Evolutionary conservation across 2,113 vertebrate species (phyloP).

Genomic region (Aegithalos caudatus): DNA sequence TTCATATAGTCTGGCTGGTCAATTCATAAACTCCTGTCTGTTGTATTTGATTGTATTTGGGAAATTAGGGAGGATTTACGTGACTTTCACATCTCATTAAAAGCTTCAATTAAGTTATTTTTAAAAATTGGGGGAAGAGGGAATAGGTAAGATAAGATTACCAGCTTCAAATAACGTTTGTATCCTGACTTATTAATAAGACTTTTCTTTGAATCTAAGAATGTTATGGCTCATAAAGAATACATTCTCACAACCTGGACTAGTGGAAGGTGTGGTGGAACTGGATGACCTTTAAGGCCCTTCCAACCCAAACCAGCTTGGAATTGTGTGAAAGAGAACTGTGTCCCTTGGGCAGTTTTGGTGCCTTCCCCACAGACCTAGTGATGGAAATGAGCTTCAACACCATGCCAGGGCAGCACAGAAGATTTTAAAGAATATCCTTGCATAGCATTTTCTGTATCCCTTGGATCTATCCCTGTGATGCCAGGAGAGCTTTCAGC

Average conservation of each 20-base stretch:
- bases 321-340: background rate
- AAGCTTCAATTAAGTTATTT: background rate
- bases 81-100: background rate
- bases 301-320: background rate
- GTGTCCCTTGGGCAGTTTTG: background rate
- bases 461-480: background rate
- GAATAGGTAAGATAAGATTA: background rate
- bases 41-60: background rate
- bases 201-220: background rate
- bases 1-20: background rate
- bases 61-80: background rate
- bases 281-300: background rate
- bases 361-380: background rate
- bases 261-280: background rate
- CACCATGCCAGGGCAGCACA: rapidly evolving
- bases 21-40: background rate
- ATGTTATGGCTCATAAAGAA: background rate
- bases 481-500: background rate
- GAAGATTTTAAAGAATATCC: background rate
- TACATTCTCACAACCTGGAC: background rate
- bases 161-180: background rate
- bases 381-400: background rate
- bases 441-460: background rate
- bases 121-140: rapidly evolving
- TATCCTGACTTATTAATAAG: background rate